Base-by-base conservation (phyloP, 2,113 vertebrate species). In the Xenopus borealis region DNA sequence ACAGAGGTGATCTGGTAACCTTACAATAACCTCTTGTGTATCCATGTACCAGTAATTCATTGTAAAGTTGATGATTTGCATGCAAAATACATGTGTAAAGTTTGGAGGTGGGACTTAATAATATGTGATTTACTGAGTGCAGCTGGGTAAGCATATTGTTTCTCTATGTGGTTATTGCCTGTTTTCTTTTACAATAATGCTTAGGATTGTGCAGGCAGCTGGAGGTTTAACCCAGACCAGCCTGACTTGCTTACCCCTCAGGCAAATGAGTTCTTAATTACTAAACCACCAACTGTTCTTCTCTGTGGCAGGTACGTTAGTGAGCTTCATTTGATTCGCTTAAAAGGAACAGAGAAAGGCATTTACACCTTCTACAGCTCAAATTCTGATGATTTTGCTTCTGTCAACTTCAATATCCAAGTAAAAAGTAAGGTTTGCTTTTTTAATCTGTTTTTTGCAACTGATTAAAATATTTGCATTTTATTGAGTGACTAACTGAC, bases 271-370 rank as follows among this genome's bases (percentile, higher is more conserved):
- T 61, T 61, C 58, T 61, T 23, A 61, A 61, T 61, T 10, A 23
- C 58, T 23, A 23, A 27, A 61, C 58, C 20, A 61, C 20, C 55
- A 58, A 10, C 20, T 23, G 23, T 69, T 30, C 18, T 45, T 57
- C 10, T 71, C 45, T 14, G 47, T 18, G 33, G 33, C 82, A 99
- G 96, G 84, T 95, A 95, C 44, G 88, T 80, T 73, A 96, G 88
- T 71, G 91, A 98, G 82, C 93, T 99, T 84, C 93, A 92, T 80
- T 89, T 99, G 61, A 97, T 97, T 46, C 92, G 97, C 65, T 82
- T 99, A 79, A 96, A 98, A 83, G 92, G 88, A 81, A 89, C 88
- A 46, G 97, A 99, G 81, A 90, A 94, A 50, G 97, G 97, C 55
- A 88, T 92, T 74, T 99, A 99, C 83, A 93, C 89, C 2, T 99